phyloP scores from a whole-genome alignment of 2,797 vertebrate species.

The Urosaurus nigricauda region DNA sequence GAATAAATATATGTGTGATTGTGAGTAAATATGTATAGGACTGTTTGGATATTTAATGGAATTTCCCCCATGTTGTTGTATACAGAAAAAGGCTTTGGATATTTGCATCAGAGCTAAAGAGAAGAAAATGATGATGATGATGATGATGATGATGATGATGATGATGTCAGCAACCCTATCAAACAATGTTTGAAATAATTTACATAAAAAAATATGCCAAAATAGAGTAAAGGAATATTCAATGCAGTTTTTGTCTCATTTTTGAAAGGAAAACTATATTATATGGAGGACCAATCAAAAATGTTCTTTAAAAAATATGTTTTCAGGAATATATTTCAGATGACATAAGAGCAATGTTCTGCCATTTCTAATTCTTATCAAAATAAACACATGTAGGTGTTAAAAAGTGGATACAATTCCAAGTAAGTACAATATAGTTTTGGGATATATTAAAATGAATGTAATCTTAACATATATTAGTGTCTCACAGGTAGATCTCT shows the following conservation, averaged over 20 bases:
- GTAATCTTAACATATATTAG: background rate
- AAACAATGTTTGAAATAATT: background rate
- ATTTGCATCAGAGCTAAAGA: background rate
- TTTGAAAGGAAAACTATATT: background rate
- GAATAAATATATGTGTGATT: too few relatives aligned
- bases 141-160: background rate
- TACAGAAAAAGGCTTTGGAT: background rate
- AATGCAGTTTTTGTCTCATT: slow-evolving; percentile 1
- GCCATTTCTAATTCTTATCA: background rate
- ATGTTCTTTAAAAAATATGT: too few relatives aligned
- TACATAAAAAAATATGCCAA: background rate
- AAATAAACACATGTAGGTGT: slow-evolving; percentile 5
- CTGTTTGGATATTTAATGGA: too few relatives aligned
- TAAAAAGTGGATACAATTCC: background rate
- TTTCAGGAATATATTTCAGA: background rate
- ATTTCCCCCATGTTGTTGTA: too few relatives aligned
- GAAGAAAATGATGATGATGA: background rate
- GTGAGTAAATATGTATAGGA: too few relatives aligned
- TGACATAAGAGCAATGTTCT: background rate
- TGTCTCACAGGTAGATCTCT: too few relatives aligned
- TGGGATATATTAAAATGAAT: background rate
- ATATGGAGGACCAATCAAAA: background rate
- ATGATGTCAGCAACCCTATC: background rate
- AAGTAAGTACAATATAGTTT: slow-evolving; percentile 6
- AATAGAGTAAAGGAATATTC: background rate